Base-by-base conservation (phyloP, 2,888 invertebrate genomes). In the Epinotia nisella region DNA sequence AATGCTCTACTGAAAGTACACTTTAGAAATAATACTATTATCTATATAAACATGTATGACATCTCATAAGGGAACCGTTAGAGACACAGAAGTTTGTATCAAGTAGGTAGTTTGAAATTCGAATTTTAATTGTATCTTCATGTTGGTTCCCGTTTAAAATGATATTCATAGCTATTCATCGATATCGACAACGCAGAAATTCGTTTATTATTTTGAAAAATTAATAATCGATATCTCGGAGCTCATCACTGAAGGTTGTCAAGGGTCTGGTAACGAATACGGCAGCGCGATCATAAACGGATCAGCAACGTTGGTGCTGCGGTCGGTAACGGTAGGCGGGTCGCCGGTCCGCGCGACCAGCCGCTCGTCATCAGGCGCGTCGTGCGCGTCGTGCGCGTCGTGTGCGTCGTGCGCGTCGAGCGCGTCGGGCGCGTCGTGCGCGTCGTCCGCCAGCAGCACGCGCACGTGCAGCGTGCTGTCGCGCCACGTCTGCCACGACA, bases 401-500 rank as follows among this genome's bases (percentile, higher is more conserved):
- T 69, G 73, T 78, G 41, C 19, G 29, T 29, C 29, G 29, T 5
- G 29, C 29, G 7, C 19, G 51, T 60, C 62, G 17, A 2, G 29
- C n/a, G 17, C 41, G 49, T 58, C 24, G 51, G 3, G 60, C 21
- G 19, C 19, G 53, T 17, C 71, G 15, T 17, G 76, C 77, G 10
- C 74, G 73, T 67, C 74, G 71, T 74, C 75, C 78, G 74, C 82
- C 70, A 93, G 87, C 51, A 87, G 79, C 76, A 93, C 92, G 83
- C 83, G 91, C 81, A 93, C 91, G 85, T 90, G 91, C 80, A 92
- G 87, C 66, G 91, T 90, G 83, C 87, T 85, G 86, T 90, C 92
- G 41, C 93, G 89, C 93, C 93, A 93, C 77, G 90, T 84, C 78
- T 87, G 91, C 93, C 93, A 93, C 77, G 93, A 90, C 80, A 85